Evolutionary conservation across 2,888 invertebrate genomes (phyloP).

Genomic region (Rhaphigaster nebulosa): DNA sequence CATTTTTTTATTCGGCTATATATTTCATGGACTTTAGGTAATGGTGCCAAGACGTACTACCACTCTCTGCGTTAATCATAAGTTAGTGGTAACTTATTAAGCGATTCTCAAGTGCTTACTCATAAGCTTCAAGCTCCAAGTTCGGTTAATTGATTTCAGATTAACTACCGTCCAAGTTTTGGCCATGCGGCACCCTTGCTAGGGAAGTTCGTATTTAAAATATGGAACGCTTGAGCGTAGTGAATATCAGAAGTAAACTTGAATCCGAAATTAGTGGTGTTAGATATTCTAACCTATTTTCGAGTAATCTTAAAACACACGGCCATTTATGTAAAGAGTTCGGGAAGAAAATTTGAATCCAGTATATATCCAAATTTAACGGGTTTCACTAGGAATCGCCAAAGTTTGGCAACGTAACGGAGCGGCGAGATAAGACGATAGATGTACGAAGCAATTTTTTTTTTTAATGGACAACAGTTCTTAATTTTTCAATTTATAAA

Average conservation of each 20-base stretch:
- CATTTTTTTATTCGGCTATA: neutral
- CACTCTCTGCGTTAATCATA: neutral
- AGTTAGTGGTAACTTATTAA: constrained; percentile 15
- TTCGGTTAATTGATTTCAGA: constrained; percentile 30
- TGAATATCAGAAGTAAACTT: neutral
- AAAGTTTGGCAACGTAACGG: no score
- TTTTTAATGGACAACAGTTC: no score
- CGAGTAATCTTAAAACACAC: no score
- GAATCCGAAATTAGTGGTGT: neutral
- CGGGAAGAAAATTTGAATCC: no score
- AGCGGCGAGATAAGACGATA: no score
- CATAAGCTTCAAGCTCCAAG: constrained; percentile 25
- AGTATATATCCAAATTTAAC: no score
- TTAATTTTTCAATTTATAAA: no score
- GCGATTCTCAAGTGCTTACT: constrained; percentile 29
- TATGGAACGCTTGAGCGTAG: neutral
- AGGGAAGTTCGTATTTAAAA: neutral
- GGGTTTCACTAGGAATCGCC: no score
- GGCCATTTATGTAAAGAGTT: neutral
- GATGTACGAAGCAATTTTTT: no score
- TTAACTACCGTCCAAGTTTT: constrained; percentile 30
- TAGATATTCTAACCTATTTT: neutral
- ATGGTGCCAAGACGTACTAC: neutral
- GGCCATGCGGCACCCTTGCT: neutral
- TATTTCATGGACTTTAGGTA: neutral